phyloP scores from a whole-genome alignment of 2,797 vertebrate species.

The Triplophysa bombifrons region DNA sequence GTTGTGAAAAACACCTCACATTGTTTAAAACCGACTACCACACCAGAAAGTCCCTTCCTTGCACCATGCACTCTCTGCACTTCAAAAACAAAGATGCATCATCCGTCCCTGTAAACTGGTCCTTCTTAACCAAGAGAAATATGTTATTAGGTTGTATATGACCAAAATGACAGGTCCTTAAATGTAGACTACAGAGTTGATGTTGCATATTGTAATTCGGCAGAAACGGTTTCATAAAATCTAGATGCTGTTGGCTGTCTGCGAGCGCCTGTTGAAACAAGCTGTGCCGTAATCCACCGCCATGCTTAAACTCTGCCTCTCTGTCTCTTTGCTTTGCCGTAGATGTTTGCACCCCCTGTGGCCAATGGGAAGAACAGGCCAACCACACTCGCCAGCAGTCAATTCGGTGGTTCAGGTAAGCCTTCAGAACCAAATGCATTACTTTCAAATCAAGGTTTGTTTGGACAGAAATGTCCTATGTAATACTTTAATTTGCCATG shows the following conservation, averaged over 20 bases:
- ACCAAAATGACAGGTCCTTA: not conserved
- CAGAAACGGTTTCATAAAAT: not conserved
- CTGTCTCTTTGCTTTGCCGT: conserved; percentile 69
- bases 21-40: conserved; percentile 17
- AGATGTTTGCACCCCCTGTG: conserved; percentile 98
- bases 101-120: conserved; percentile 6
- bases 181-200: not conserved
- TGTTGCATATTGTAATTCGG: not conserved
- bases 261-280: conserved; percentile 56
- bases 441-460: not conserved
- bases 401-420: conserved; percentile 94
- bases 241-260: not conserved
- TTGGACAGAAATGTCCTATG: not conserved
- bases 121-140: not conserved
- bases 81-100: conserved; percentile 39
- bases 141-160: not conserved
- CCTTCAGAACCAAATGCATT: conserved; percentile 4
- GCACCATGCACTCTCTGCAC: conserved; percentile 25
- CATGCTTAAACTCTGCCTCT: conserved; percentile 54
- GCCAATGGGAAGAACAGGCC: conserved; percentile 97
- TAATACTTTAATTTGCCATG: not conserved
- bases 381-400: conserved; percentile 89
- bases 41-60: conserved; percentile 32
- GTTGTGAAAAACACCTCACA: not conserved
- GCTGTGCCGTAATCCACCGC: conserved; percentile 61